A percentile compares a stretch with the other conserved stretches of the same genome.
Evolutionary conservation across 2,888 invertebrate genomes (phyloP).

Genomic region (Caprella mutica): DNA sequence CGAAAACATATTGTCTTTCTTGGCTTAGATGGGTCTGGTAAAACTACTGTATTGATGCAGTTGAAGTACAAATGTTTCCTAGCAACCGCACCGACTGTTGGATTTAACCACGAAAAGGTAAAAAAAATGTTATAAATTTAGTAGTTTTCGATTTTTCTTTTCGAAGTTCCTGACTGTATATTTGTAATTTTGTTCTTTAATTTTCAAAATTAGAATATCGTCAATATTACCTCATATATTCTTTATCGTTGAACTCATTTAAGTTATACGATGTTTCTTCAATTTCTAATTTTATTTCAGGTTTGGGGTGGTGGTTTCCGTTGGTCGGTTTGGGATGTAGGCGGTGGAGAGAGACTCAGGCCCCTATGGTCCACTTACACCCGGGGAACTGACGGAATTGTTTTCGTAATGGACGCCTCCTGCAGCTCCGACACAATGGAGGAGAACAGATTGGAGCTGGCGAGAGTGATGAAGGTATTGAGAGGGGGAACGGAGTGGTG

Average conservation of each 20-base stretch:
- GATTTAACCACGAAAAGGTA: slow-evolving; percentile 34
- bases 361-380: slow-evolving; percentile 95
- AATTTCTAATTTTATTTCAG: slow-evolving; percentile 11
- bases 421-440: slow-evolving; percentile 82
- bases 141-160: no score
- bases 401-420: slow-evolving; percentile 90
- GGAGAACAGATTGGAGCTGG: slow-evolving; percentile 92
- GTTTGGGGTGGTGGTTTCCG: slow-evolving; percentile 33
- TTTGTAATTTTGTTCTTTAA: no score
- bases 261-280: no score
- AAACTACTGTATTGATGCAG: slow-evolving; percentile 29
- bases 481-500: no score
- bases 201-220: no score
- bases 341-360: slow-evolving; percentile 85
- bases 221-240: no score
- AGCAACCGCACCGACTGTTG: slow-evolving; percentile 28
- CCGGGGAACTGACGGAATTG: slow-evolving; percentile 91
- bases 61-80: slow-evolving; percentile 25
- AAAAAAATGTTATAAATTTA: no score
- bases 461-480: slow-evolving; percentile 60
- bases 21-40: slow-evolving; percentile 31
- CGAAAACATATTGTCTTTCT: slow-evolving; percentile 30
- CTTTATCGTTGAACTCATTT: not conserved
- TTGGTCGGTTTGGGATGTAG: slow-evolving; percentile 79
- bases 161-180: no score